Evolutionary conservation across 2,888 invertebrate genomes (phyloP).

Genomic region (Caenorhabditis afra): DNA sequence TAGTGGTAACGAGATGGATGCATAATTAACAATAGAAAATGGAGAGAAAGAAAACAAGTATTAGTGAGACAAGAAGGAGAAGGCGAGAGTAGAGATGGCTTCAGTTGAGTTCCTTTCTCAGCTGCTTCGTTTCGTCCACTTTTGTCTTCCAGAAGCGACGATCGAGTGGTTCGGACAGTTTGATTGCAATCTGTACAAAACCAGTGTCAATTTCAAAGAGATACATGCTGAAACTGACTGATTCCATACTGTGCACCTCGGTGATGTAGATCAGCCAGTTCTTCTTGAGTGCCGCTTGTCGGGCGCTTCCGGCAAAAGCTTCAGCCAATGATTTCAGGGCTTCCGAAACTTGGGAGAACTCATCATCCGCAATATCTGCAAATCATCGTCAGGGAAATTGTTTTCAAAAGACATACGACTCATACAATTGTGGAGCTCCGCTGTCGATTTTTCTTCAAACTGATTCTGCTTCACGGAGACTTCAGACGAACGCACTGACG

Average conservation of each 20-base stretch:
- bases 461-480: background rate
- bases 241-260: conserved; percentile 19
- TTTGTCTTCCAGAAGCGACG: too few relatives aligned
- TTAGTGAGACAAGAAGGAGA: too few relatives aligned
- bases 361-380: conserved; percentile 14
- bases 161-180: too few relatives aligned
- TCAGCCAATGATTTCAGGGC: conserved; percentile 15
- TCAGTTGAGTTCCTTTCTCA: too few relatives aligned
- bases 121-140: too few relatives aligned
- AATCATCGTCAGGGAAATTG: background rate
- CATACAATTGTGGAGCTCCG: background rate
- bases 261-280: conserved; percentile 1
- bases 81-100: too few relatives aligned
- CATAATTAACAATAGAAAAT: too few relatives aligned
- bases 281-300: conserved; percentile 3
- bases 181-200: too few relatives aligned
- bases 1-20: too few relatives aligned
- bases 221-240: conserved; percentile 1
- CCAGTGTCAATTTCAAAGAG: too few relatives aligned
- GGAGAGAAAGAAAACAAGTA: too few relatives aligned
- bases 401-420: too few relatives aligned
- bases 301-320: background rate
- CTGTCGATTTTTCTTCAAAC: background rate
- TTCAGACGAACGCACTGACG: background rate
- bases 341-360: conserved; percentile 20